phyloP scores from a whole-genome alignment of 1,140 invertebrate genomes.

The Maniola jurtina region DNA sequence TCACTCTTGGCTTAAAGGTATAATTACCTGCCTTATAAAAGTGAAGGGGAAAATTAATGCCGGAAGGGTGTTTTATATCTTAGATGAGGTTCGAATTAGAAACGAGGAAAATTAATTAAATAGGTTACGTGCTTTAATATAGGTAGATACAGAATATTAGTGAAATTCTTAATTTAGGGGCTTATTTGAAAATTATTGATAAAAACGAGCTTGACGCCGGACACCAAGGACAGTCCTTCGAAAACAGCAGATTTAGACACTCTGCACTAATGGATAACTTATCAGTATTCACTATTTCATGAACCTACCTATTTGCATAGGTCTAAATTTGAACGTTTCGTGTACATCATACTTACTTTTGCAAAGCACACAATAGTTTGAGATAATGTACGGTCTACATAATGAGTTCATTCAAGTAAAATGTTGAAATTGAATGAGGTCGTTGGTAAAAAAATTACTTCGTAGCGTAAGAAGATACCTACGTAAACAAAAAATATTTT shows the following conservation, averaged over 20 bases:
- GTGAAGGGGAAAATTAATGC: no score
- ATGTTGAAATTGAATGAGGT: background rate
- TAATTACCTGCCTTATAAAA: no score
- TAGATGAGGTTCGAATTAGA: no score
- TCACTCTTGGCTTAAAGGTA: no score
- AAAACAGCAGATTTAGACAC: background rate
- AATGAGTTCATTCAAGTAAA: constrained; percentile 17
- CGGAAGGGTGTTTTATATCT: no score
- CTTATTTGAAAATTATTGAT: no score
- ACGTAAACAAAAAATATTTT: background rate
- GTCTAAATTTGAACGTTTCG: constrained; percentile 3
- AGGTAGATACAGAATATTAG: no score
- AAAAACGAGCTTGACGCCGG: no score
- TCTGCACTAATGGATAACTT: constrained; percentile 22
- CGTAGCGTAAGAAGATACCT: background rate
- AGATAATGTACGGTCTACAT: constrained; percentile 2
- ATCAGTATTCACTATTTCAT: constrained; percentile 27
- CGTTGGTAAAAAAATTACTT: constrained; percentile 10
- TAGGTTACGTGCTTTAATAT: no score
- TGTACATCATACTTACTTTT: constrained; percentile 20
- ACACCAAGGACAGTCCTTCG: background rate
- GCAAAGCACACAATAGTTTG: constrained; percentile 2
- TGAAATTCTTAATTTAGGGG: no score
- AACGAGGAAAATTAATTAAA: no score
- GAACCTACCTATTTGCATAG: constrained; percentile 23